A percentile compares a stretch with the other conserved stretches of the same genome.
These are phyloP conservation scores for Lathamus discolor DNA, from an alignment of 2,113 vertebrate species.

Conservation along the genomic window DNA sequence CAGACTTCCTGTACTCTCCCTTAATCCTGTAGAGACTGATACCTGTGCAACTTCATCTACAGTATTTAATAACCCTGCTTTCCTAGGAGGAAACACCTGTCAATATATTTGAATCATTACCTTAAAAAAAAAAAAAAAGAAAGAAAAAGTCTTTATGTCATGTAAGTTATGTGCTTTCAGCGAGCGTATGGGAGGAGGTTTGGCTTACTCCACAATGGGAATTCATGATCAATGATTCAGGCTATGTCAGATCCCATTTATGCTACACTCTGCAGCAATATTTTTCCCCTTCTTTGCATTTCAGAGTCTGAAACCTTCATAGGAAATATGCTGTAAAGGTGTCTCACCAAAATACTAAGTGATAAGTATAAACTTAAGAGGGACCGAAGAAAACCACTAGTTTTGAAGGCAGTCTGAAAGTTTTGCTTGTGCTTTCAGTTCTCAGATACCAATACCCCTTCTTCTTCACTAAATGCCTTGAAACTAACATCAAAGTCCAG, in stretches of 20 bases:
- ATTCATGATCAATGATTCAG: slow-evolving; percentile 20
- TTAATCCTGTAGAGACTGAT: not conserved
- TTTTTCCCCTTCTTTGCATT: not conserved
- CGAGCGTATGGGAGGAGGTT: not conserved
- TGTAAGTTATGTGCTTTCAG: not conserved
- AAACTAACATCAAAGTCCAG: not conserved
- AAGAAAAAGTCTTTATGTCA: not conserved
- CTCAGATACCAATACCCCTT: not conserved
- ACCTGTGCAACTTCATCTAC: not conserved
- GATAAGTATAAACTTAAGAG: not conserved
- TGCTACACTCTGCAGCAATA: not conserved
- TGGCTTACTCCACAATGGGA: not conserved
- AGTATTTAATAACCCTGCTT: not conserved
- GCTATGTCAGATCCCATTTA: slow-evolving; percentile 4
- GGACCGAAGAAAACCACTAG: not conserved
- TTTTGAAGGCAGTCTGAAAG: not conserved
- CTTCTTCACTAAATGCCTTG: not conserved
- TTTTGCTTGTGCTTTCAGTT: not conserved
- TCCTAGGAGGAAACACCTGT: not conserved
- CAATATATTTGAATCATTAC: not conserved
- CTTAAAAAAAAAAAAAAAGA: not conserved
- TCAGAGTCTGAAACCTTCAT: not conserved
- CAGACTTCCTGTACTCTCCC: not conserved
- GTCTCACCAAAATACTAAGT: not conserved
- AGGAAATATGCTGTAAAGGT: not conserved